Conservation (phyloP, 2,797 vertebrate species). For the Pseudochaenichthys georgianus region DNA sequence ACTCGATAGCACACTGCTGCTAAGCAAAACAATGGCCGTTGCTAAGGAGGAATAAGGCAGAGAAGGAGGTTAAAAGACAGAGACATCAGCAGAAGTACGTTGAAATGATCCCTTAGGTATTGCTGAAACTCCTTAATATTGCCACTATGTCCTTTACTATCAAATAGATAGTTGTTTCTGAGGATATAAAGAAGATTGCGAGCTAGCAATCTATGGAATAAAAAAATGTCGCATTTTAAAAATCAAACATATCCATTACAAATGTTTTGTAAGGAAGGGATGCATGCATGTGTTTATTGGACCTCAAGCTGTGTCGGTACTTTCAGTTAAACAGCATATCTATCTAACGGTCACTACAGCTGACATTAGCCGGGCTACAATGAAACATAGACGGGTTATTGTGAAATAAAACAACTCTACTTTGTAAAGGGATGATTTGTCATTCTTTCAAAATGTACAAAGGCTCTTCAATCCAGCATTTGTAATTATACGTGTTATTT, state of each 20-base stretch:
- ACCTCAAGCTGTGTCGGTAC: not conserved
- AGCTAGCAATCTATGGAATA: not conserved
- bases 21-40: no score
- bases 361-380: not conserved
- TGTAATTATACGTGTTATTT: not conserved
- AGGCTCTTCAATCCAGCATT: not conserved
- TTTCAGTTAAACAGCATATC: not conserved
- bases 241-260: no score
- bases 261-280: not conserved
- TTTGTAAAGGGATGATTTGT: not conserved
- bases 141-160: not conserved
- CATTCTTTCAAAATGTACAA: not conserved
- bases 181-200: not conserved
- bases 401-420: not conserved
- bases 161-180: no score
- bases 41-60: no score
- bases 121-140: not conserved
- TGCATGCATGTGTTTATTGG: not conserved
- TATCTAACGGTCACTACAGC: not conserved
- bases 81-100: no score
- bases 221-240: no score
- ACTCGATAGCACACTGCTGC: no score
- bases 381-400: not conserved
- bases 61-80: no score
- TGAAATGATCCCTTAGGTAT: no score